phyloP scores from a whole-genome alignment of 2,888 invertebrate species.

The Ecliptopera silaceata region DNA sequence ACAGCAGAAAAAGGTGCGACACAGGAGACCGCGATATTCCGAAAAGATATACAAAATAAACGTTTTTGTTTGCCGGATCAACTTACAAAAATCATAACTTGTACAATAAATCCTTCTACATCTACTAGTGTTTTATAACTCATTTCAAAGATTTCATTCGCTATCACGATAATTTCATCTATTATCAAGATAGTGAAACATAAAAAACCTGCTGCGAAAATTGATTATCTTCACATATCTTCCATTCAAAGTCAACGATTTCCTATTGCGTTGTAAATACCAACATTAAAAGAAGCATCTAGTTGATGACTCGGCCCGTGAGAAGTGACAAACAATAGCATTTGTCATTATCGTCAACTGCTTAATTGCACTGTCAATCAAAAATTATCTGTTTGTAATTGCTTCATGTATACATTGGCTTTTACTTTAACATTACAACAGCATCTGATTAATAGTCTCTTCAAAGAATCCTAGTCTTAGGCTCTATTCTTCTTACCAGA shows the following conservation, averaged over 20 bases:
- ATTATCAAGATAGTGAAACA: not conserved
- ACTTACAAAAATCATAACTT: no score
- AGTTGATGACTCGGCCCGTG: constrained; percentile 41
- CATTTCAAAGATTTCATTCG: no score
- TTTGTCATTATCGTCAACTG: constrained; percentile 40
- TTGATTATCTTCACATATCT: not conserved
- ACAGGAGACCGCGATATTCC: no score
- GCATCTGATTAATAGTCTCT: no score
- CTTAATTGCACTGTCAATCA: constrained; percentile 53
- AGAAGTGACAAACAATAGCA: constrained; percentile 56
- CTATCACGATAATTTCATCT: no score
- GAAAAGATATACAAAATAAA: no score
- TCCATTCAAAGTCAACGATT: constrained; percentile 26
- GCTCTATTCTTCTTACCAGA: no score
- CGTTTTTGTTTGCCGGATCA: no score
- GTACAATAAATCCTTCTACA: no score
- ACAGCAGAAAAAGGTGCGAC: no score
- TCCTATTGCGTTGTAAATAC: constrained; percentile 45
- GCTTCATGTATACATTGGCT: constrained; percentile 28
- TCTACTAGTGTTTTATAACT: no score
- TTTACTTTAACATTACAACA: not conserved
- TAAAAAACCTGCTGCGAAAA: not conserved
- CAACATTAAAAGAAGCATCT: constrained; percentile 30
- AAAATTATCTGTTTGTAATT: constrained; percentile 52
- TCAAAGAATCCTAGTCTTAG: no score